Evolutionary conservation across 2,888 invertebrate species (phyloP), one percentile per base, ranked within the genome.

Genomic region (Drymonia ruficornis): DNA sequence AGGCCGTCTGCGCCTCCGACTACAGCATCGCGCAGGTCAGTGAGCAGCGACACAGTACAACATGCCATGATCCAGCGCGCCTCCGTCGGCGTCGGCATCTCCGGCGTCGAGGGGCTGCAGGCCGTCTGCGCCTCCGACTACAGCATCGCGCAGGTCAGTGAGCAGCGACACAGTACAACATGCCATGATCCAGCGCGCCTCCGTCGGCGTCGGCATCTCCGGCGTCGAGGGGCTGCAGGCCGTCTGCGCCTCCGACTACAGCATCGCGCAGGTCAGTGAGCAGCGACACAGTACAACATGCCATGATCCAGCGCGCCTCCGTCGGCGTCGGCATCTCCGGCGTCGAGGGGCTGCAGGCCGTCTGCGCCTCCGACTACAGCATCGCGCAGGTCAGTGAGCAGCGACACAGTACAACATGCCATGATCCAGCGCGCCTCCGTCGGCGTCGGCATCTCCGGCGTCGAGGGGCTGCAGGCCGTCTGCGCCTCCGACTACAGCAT

Each of bases 311-410:
- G 23, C 23, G 23, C 23, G 23, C 23, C 23, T 2, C 23, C 23
- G 23, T 23, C 23, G 23, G 23, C 31, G 31, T 31, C 31, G 31
- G 31, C 36, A 98, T 99, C 72, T 97, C 48, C 36, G 48, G 34
- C 36, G 48, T 48, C 3, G 98, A 98, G 86, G 98, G 98, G 4
- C 89, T 98, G 56, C 98, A 98, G 90, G 98, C 99, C 2, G 97
- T 98, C 0, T 98, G 98, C 80, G 98, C 98, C 29, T 98, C 98
- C 2, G 99, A 99, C 83, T 99, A 98, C 87, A 97, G 98, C 31
- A 31, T 31, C 31, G 31, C 31, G 31, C 31, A 31, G 31, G 31
- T 31, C 3, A 4, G 5, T 23, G 5, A 23, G 5, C 23, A 23
- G 2, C 23, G 23, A 5, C 23, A 23, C 23, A 5, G 23, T 5